phyloP scores from a whole-genome alignment of 2,888 invertebrate species.

The Idaea biselata region DNA sequence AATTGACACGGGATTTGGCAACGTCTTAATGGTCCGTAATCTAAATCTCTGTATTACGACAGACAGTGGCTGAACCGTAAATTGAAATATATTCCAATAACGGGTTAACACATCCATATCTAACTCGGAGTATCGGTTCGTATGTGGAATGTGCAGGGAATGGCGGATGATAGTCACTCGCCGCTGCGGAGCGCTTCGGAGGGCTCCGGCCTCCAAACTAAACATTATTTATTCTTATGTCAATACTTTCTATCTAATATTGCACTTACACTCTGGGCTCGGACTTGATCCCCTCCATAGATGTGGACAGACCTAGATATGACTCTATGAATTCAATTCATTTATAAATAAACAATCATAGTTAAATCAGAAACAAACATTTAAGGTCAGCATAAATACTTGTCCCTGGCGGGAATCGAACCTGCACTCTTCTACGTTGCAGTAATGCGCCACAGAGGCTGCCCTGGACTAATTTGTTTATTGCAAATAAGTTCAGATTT shows the following conservation, averaged over 20 bases:
- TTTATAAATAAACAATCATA: too few species aligned
- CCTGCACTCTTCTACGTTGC: too few species aligned
- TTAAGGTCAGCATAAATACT: too few species aligned
- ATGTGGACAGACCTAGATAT: background rate
- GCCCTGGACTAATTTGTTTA: too few species aligned
- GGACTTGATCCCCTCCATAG: background rate
- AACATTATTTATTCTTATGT: background rate
- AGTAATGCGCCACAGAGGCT: too few species aligned
- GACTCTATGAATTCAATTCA: background rate
- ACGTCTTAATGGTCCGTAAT: background rate
- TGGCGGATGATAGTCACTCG: background rate
- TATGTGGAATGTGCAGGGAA: background rate
- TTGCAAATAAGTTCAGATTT: too few species aligned
- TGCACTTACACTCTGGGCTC: background rate
- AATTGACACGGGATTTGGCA: too few species aligned
- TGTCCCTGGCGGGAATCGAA: too few species aligned
- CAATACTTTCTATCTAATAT: slow-evolving; percentile 1
- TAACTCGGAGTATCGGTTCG: background rate
- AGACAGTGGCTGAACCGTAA: background rate
- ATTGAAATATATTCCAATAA: background rate
- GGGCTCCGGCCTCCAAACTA: background rate
- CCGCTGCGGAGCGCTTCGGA: background rate
- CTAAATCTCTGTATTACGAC: background rate
- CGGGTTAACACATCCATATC: background rate
- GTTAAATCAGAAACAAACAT: too few species aligned